Conservation (phyloP, 1,140 invertebrate species). For the Dryas iulia region DNA sequence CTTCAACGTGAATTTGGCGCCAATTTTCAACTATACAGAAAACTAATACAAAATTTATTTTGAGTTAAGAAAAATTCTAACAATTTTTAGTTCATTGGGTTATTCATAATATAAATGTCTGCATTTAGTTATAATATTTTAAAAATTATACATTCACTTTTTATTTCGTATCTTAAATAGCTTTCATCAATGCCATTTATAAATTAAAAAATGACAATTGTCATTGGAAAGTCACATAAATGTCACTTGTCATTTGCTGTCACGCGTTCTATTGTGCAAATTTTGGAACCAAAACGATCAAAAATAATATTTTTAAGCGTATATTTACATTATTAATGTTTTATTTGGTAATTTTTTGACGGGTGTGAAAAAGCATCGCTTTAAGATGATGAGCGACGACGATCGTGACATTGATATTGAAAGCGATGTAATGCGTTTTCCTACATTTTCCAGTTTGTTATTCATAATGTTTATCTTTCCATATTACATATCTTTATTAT, state of each 20-base stretch:
- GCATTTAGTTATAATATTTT: too few relatives aligned
- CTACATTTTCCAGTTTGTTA: constrained; percentile 24
- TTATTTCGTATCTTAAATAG: neutral
- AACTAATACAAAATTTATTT: too few relatives aligned
- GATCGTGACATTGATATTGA: constrained; percentile 95
- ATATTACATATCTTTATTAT: constrained; percentile 30
- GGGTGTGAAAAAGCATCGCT: constrained; percentile 29
- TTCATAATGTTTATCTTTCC: constrained; percentile 32
- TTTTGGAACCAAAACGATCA: constrained; percentile 22
- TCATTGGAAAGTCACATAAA: constrained; percentile 5
- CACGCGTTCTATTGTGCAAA: constrained; percentile 52
- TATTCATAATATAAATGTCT: too few relatives aligned
- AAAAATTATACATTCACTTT: too few relatives aligned
- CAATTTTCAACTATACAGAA: neutral
- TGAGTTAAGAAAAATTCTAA: too few relatives aligned
- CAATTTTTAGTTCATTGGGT: too few relatives aligned
- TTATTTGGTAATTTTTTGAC: constrained; percentile 40
- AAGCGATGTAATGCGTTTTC: constrained; percentile 88
- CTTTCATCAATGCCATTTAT: constrained; percentile 4
- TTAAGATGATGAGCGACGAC: constrained; percentile 90
- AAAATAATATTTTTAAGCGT: constrained; percentile 28
- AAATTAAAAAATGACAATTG: constrained; percentile 11
- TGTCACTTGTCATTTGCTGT: constrained; percentile 33
- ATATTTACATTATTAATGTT: constrained; percentile 43
- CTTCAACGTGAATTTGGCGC: too few relatives aligned